These are phyloP conservation scores for Geodia barretti DNA, from an alignment of 37 sponge, comb jelly and placozoan genomes.

Conservation along the genomic window DNA sequence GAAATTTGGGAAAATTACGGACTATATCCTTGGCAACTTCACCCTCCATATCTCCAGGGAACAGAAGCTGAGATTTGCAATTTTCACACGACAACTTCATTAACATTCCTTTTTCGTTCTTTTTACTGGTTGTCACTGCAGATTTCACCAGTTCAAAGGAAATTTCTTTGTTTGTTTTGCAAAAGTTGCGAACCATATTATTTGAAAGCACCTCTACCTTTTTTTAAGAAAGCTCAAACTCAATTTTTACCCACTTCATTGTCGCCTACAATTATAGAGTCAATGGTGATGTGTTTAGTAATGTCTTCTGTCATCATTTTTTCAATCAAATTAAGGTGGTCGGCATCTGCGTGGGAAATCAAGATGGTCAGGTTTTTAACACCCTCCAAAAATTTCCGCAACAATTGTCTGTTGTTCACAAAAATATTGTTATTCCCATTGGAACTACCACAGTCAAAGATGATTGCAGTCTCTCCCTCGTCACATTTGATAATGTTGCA, in stretches of 20 bases:
- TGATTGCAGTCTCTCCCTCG: neutral
- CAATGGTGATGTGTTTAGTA: neutral
- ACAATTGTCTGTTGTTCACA: neutral
- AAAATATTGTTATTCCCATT: neutral
- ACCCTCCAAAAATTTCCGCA: conserved; percentile 12
- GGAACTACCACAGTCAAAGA: conserved; percentile 34
- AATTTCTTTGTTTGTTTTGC: conserved; percentile 11
- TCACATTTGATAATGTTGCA: conserved; percentile 50
- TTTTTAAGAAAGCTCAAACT: no score
- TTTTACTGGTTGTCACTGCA: neutral
- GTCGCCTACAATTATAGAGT: no score
- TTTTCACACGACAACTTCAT: neutral
- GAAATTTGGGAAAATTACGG: neutral
- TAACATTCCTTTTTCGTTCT: neutral
- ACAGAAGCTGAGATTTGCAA: neutral
- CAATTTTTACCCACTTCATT: no score
- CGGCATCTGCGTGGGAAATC: conserved; percentile 34
- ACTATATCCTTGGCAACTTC: neutral
- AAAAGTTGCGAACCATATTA: neutral
- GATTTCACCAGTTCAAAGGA: conserved; percentile 16
- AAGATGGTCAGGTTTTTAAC: neutral
- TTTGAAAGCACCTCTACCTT: no score
- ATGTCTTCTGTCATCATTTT: neutral
- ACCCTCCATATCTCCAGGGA: conserved; percentile 29
- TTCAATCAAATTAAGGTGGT: conserved; percentile 30